Base-by-base conservation (phyloP, 2,888 invertebrate genomes). In the Platycheirus albimanus region DNA sequence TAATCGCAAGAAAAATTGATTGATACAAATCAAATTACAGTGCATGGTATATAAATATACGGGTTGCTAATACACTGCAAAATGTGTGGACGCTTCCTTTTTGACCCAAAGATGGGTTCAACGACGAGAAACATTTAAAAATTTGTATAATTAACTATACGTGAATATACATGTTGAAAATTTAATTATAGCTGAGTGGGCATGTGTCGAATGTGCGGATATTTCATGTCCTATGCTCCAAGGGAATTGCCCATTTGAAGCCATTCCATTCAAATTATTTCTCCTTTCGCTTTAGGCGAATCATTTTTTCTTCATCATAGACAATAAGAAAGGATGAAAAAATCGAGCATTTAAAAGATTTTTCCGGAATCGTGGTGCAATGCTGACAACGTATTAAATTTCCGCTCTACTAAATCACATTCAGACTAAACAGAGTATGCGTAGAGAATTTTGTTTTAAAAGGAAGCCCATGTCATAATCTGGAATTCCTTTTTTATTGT, bases 341-440 rank as follows among this genome's bases (percentile, higher is more conserved):
- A 79, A 66, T 64, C 66, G 78, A 72, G 66, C 66, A 78, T 66
- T 43, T 61, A 30, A 20, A 36, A 54, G 36, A 49, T 11, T 49
- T 30, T 33, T 38, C 47, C 49, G 38, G 58, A 63, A 52, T 63
- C 15, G 28, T 74, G 61, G 67, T 74, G 67, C 67, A 79, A 67
- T 74, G 79, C 66, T 61, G 58, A 38, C 51, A 61, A 67, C 67
- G 47, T 51, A 67, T 74, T 63, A 54, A 67, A 67, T 67, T 61
- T 79, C 41, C 74, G 61, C 47, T 61, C 61, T 38, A 38, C 36
- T 52, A 36, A 45, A 24, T 51, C 78, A 64, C 36, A 63, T 51
- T 71, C 36, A 56, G 10, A 56, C 13, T 24, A n/a, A n/a, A n/a
- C 20, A 36, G 58, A 69, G 75, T 56, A 15, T 74, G 69, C 69